Evolutionary conservation across 2,888 invertebrate genomes (phyloP), one percentile per base, ranked within the genome.

Genomic region (Operophtera brumata): DNA sequence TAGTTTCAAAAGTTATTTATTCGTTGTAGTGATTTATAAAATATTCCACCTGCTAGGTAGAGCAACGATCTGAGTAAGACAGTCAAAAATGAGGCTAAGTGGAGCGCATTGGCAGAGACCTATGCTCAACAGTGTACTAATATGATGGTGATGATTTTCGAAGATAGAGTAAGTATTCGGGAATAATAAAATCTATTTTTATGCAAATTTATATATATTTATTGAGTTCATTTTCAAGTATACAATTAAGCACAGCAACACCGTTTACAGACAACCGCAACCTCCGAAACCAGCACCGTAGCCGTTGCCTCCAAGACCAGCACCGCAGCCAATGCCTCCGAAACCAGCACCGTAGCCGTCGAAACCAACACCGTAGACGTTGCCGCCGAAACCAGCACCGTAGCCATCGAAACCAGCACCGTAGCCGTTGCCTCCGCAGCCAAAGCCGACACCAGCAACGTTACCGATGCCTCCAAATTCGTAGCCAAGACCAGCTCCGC

Each of bases 381-480:
- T 34, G 35, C 47, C 54, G 30, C 43, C 40, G 10, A 70, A 57
- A 7, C 66, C 65, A 5, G 65, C 64, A 11, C 49, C 55, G 26
- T n/a, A n/a, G n/a, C n/a, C n/a, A n/a, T 30, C 52, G 20, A 39
- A 10, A 6, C 49, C 34, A n/a, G 39, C 36, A 0, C 30, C 8
- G 30, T 6, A 30, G 28, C 11, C 48, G 12, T 43, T 10, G 6
- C 34, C 34, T n/a, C 34, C 34, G 11, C 1, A n/a, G n/a, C 70
- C 2, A 61, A 65, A 59, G 13, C 69, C 68, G 28, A 60, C 35
- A 39, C 67, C 69, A 44, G 59, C 58, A 43, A 66, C 70, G 2
- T 63, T 53, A 10, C 66, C 55, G 48, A 55, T 35, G 1, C 66
- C 64, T 8, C 53, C 59, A 39, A 44, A 34, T 25, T 25, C 25